Percentiles rank a stretch among this genome's conserved stretches.
Conservation (phyloP, 2,797 vertebrate genomes). For the Phoxinus dragarum region DNA sequence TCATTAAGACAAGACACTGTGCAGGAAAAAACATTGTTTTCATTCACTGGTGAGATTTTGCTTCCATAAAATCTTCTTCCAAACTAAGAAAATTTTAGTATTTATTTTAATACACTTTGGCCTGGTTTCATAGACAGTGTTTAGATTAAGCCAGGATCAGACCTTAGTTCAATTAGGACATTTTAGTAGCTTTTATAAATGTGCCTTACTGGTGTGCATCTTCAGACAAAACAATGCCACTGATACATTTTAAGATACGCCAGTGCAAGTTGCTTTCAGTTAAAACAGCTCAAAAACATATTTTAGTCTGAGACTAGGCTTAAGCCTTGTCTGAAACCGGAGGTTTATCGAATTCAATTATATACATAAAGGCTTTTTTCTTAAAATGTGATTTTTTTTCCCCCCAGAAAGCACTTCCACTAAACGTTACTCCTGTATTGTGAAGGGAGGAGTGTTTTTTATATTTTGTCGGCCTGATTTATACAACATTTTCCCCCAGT, state of each 20-base stretch:
- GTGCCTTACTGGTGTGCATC: too few species aligned
- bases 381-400: background rate
- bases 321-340: too few species aligned
- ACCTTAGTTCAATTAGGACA: too few species aligned
- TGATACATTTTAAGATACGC: too few species aligned
- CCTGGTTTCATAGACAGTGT: too few species aligned
- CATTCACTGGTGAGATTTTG: background rate
- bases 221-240: too few species aligned
- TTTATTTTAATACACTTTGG: background rate
- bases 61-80: background rate
- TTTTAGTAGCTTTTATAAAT: too few species aligned
- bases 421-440: background rate
- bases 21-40: background rate
- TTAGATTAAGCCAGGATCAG: too few species aligned
- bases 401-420: background rate
- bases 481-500: background rate
- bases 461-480: background rate
- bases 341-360: background rate
- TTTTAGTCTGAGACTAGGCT: too few species aligned
- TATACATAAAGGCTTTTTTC: background rate
- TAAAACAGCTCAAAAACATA: too few species aligned
- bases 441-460: background rate
- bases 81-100: background rate
- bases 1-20: background rate
- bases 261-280: too few species aligned